These are phyloP conservation scores for Plestiodon gilberti DNA, from an alignment of 2,113 vertebrate genomes.

Conservation along the genomic window DNA sequence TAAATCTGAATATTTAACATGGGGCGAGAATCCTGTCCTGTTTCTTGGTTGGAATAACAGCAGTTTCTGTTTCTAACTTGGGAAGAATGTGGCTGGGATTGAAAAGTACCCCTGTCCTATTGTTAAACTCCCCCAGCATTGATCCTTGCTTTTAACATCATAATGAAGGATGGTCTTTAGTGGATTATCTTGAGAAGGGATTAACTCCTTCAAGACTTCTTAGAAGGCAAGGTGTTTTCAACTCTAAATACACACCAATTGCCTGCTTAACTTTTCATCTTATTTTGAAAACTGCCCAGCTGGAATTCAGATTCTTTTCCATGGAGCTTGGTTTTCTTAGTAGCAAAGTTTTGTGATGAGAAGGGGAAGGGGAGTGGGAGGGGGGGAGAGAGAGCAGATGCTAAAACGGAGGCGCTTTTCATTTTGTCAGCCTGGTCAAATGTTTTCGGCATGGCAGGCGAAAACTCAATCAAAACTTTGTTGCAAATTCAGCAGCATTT, in stretches of 20 bases:
- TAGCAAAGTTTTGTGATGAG: slow-evolving; percentile 76
- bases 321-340: slow-evolving; percentile 85
- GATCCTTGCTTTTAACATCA: slow-evolving; percentile 90
- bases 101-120: slow-evolving; percentile 82
- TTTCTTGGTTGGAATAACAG: slow-evolving; percentile 77
- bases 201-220: slow-evolving; percentile 90
- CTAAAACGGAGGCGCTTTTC: slow-evolving; percentile 78
- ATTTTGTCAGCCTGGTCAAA: slow-evolving; percentile 75
- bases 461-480: slow-evolving; percentile 81
- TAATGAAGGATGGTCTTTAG: slow-evolving; percentile 91
- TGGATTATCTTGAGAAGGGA: slow-evolving; percentile 92
- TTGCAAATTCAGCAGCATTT: slow-evolving; percentile 64
- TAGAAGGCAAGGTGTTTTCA: slow-evolving; percentile 89
- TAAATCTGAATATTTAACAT: slow-evolving; percentile 78
- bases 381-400: slow-evolving; percentile 74
- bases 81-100: slow-evolving; percentile 84
- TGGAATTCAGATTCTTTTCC: slow-evolving; percentile 89
- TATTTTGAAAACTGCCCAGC: slow-evolving; percentile 90
- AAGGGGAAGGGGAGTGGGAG: slow-evolving; percentile 38
- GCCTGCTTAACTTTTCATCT: slow-evolving; percentile 88
- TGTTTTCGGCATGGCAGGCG: slow-evolving; percentile 73
- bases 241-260: slow-evolving; percentile 90
- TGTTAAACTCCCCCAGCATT: slow-evolving; percentile 81
- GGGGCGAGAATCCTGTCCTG: slow-evolving; percentile 69
- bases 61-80: slow-evolving; percentile 88